phyloP scores from a whole-genome alignment of 2,888 invertebrate genomes.

The Meliscaeva auricollis region DNA sequence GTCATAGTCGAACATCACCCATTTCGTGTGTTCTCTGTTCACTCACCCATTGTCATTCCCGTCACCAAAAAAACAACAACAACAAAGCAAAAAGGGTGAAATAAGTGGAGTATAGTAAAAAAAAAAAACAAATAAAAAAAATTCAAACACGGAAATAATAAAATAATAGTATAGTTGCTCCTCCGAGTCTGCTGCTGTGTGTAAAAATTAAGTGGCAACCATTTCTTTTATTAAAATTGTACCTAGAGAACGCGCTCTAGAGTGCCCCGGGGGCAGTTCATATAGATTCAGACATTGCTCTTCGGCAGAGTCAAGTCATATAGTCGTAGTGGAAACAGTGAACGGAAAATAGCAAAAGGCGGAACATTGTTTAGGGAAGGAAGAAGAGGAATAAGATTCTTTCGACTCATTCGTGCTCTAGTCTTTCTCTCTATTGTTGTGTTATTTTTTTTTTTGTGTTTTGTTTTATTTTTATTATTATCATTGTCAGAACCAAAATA shows the following conservation, averaged over 20 bases:
- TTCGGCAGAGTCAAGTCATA: constrained; percentile 27
- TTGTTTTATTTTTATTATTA: constrained; percentile 30
- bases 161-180: constrained; percentile 63
- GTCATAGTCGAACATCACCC: constrained; percentile 5
- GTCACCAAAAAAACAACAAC: not conserved
- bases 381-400: constrained; percentile 27
- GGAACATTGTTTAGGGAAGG: constrained; percentile 43
- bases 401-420: constrained; percentile 7
- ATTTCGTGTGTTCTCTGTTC: constrained; percentile 9
- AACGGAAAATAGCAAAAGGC: constrained; percentile 49
- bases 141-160: constrained; percentile 73
- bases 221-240: constrained; percentile 50
- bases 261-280: constrained; percentile 65
- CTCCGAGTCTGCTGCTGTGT: constrained; percentile 44
- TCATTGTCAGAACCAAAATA: too few species aligned
- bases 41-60: constrained; percentile 3
- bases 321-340: constrained; percentile 23
- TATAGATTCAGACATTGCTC: constrained; percentile 32
- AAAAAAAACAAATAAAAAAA: too few species aligned
- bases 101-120: constrained; percentile 51
- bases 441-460: constrained; percentile 25
- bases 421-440: constrained; percentile 33
- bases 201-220: constrained; percentile 71
- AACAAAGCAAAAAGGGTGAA: constrained; percentile 33
- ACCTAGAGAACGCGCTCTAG: constrained; percentile 50